Evolutionary conservation across 2,888 invertebrate species (phyloP).

Genomic region (Hypselothyrea guttata): DNA sequence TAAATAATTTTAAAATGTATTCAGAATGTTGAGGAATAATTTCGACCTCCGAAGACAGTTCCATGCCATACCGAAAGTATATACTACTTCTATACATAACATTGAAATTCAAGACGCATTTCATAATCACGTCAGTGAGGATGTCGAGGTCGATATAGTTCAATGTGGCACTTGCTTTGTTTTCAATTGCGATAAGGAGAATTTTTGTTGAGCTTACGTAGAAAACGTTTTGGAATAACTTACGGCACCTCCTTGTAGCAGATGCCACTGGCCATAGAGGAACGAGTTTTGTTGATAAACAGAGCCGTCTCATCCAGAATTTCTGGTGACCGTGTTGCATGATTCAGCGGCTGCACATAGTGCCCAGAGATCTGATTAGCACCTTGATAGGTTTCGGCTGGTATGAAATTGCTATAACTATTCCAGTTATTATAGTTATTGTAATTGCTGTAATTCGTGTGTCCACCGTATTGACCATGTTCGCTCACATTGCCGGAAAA

Average conservation of each 20-base stretch:
- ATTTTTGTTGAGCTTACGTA: too few relatives aligned
- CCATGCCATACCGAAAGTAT: too few relatives aligned
- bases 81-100: slow-evolving; percentile 6
- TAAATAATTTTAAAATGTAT: too few relatives aligned
- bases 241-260: slow-evolving; percentile 82
- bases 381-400: slow-evolving; percentile 72
- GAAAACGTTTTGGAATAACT: slow-evolving; percentile 54
- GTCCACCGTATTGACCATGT: slow-evolving; percentile 14
- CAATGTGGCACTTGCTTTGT: slow-evolving; percentile 43
- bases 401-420: slow-evolving; percentile 36
- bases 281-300: slow-evolving; percentile 81
- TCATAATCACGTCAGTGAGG: slow-evolving; percentile 65
- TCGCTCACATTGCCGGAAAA: slow-evolving; percentile 47
- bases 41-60: too few relatives aligned
- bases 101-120: slow-evolving; percentile 43
- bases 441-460: slow-evolving; percentile 17
- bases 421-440: background rate
- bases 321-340: slow-evolving; percentile 72
- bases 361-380: slow-evolving; percentile 43
- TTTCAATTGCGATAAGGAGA: slow-evolving; percentile 28
- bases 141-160: slow-evolving; percentile 65
- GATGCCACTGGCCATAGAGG: slow-evolving; percentile 79
- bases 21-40: too few relatives aligned
- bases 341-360: slow-evolving; percentile 71
- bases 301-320: slow-evolving; percentile 77